Base-by-base conservation (phyloP, 2,888 invertebrate genomes). In the Opisthograptis luteolata region DNA sequence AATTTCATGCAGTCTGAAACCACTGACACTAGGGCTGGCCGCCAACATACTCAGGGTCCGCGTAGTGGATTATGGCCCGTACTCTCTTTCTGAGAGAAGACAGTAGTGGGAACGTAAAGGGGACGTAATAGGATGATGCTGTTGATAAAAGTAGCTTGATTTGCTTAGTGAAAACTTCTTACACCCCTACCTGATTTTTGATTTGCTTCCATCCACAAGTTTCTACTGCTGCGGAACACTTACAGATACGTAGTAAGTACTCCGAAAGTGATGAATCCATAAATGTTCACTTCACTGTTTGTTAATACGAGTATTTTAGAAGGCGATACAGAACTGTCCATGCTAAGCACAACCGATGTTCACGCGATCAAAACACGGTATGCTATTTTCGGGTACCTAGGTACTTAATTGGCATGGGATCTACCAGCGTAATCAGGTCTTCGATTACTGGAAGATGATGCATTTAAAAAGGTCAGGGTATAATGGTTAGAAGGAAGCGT, bases 371-470 rank as follows among this genome's bases (percentile, higher is more conserved):
- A 65, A 68, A 70, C 66, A 68, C 73, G 58, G 56, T 82, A 71
- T 85, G 83, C 76, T 85, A 84, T 84, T 84, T 75, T 73, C 60
- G 72, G 72, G 60, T 66, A 64, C 62, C 59, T 74, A 71, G 67
- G 70, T 66, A 65, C 60, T 60, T 70, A 75, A 76, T 75, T 68
- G 66, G 61, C 57, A 54, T 43, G 58, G 55, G 60, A 55, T 52
- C 39, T 62, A 50, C 77, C 72, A 73, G 41, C 60, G 53, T 69
- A 66, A 68, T 66, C 44, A 57, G 74, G 48, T 32, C 74, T 63
- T 58, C 48, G 55, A 52, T 58, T 30, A 44, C 46, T 58, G 56
- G 31, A 19, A 57, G 55, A 45, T 37, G 51, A 48, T 59, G 52
- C 44, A 57, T 27, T 50, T 44, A 51, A 44, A 58, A 52, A 67